phyloP scores from a whole-genome alignment of 2,888 invertebrate species.

The Drosophila algonquin region DNA sequence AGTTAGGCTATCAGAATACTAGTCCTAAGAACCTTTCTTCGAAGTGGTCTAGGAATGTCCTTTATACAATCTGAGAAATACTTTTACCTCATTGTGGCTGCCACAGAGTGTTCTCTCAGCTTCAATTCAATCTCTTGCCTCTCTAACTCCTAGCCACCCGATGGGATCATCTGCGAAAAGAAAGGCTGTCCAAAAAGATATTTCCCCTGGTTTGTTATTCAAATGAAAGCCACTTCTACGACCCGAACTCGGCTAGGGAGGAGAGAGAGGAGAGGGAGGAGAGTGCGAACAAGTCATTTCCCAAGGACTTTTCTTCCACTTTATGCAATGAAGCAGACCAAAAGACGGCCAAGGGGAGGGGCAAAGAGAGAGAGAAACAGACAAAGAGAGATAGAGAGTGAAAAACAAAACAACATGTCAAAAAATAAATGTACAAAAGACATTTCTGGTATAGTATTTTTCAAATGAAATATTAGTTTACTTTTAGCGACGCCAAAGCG shows the following conservation, averaged over 20 bases:
- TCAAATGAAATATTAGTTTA: conserved; percentile 79
- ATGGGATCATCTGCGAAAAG: conserved; percentile 35
- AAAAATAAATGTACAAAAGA: conserved; percentile 78
- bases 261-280: conserved; percentile 16
- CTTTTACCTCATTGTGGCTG: neutral
- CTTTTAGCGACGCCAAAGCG: conserved; percentile 70
- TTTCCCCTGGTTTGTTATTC: conserved; percentile 66
- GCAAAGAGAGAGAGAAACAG: neutral
- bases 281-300: conserved; percentile 43
- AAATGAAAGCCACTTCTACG: conserved; percentile 18
- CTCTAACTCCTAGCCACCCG: neutral
- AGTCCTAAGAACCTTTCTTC: too few species aligned
- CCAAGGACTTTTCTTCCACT: conserved; percentile 64
- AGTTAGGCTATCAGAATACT: too few species aligned
- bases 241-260: conserved; percentile 61
- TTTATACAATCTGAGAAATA: neutral
- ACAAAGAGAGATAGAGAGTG: conserved; percentile 19
- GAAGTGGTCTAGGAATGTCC: too few species aligned
- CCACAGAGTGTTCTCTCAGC: conserved; percentile 21
- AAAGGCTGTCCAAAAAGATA: conserved; percentile 59
- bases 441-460: conserved; percentile 73
- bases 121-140: conserved; percentile 13
- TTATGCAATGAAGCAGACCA: conserved; percentile 63
- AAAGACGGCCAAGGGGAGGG: neutral
- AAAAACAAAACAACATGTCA: conserved; percentile 78